These are phyloP conservation scores for Chrysopilus asiliformis DNA, from an alignment of 2,888 invertebrate species.

Conservation along the genomic window DNA sequence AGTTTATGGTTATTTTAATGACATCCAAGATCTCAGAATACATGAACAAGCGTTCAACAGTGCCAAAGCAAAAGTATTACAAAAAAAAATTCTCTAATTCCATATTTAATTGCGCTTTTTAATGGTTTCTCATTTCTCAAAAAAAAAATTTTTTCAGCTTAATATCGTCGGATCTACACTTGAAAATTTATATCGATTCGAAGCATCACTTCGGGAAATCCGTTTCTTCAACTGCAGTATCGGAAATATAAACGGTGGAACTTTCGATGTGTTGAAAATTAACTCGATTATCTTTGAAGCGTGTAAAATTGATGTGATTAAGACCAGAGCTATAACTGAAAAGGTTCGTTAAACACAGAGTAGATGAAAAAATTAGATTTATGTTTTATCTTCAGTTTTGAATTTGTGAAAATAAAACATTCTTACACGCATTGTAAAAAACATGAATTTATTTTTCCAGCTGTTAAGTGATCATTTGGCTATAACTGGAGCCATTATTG, in stretches of 20 bases:
- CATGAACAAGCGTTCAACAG: slow-evolving; percentile 28
- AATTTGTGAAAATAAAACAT: too few species aligned
- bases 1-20: slow-evolving; percentile 24
- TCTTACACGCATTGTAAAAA: too few species aligned
- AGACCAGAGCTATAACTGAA: slow-evolving; percentile 28
- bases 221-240: slow-evolving; percentile 27
- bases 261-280: slow-evolving; percentile 32
- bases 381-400: too few species aligned
- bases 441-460: slow-evolving; percentile 17
- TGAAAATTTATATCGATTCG: slow-evolving; percentile 25
- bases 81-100: too few species aligned
- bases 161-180: slow-evolving; percentile 25
- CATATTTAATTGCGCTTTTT: too few species aligned
- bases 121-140: too few species aligned
- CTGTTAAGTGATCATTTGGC: slow-evolving; percentile 26
- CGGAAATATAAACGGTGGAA: slow-evolving; percentile 22
- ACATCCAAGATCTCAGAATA: slow-evolving; percentile 24
- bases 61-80: slow-evolving; percentile 25
- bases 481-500: slow-evolving; percentile 28
- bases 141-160: slow-evolving; percentile 21
- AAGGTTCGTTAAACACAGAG: too few species aligned
- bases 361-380: too few species aligned
- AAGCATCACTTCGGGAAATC: slow-evolving; percentile 28
- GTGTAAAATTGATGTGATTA: slow-evolving; percentile 28
- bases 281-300: slow-evolving; percentile 27